Conservation (phyloP, 2,888 invertebrate species). For the Pardosa pseudoannulata region DNA sequence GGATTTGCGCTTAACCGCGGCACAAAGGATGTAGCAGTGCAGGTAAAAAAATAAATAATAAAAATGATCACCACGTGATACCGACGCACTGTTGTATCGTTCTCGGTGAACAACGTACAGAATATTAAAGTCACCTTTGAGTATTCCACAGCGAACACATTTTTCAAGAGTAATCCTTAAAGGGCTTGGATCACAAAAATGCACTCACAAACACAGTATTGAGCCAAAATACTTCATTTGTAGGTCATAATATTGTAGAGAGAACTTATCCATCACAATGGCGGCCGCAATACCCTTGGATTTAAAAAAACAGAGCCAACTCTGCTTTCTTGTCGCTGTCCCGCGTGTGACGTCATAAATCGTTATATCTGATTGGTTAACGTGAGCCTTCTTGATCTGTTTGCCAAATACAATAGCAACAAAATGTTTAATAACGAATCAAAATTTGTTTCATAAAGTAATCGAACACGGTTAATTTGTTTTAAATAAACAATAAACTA, state of each 20-base stretch:
- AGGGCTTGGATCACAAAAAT: not conserved
- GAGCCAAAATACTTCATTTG: not conserved
- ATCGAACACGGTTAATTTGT: constrained; percentile 11
- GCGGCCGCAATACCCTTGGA: constrained; percentile 60
- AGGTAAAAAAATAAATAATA: constrained; percentile 45
- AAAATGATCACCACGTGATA: constrained; percentile 68
- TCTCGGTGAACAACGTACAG: constrained; percentile 44
- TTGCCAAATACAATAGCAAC: constrained; percentile 43
- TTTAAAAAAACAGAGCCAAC: constrained; percentile 49
- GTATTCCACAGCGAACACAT: not conserved
- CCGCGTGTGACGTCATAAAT: constrained; percentile 54
- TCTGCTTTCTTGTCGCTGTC: constrained; percentile 58
- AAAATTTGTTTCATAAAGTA: not conserved
- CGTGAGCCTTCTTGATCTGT: constrained; percentile 42
- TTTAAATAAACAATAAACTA: not conserved
- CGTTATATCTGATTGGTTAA: constrained; percentile 38
- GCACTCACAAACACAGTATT: not conserved
- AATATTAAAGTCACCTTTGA: not conserved
- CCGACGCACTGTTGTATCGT: constrained; percentile 59
- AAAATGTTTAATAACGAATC: constrained; percentile 27
- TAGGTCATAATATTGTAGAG: not conserved
- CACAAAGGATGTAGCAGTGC: constrained; percentile 71
- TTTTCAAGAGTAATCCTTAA: not conserved
- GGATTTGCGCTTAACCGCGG: constrained; percentile 28
- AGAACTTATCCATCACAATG: constrained; percentile 29